Conservation (phyloP, 1,140 invertebrate species). For the Hylyphantes graminicola region DNA sequence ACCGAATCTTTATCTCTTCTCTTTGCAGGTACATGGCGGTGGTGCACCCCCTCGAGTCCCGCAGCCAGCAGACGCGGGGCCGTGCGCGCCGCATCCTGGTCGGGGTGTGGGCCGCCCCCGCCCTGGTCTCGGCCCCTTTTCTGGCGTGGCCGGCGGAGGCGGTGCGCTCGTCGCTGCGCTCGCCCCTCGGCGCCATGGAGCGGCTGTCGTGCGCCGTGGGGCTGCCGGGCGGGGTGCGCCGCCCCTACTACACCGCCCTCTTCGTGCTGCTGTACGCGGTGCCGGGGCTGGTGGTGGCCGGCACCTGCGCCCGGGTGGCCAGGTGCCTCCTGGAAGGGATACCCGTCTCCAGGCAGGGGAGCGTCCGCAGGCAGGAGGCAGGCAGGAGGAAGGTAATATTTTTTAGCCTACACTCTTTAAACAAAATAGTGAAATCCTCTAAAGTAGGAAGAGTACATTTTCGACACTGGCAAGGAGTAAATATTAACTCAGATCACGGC, state of each 20-base stretch:
- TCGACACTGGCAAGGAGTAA: no score
- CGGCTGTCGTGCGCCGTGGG: constrained; percentile 68
- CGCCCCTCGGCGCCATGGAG: constrained; percentile 66
- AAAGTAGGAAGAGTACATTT: no score
- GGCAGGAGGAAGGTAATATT: constrained; percentile 65
- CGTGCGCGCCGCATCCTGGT: constrained; percentile 68
- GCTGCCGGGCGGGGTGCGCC: constrained; percentile 66
- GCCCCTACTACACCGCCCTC: constrained; percentile 68
- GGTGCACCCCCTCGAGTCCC: constrained; percentile 69
- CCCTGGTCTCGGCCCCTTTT: constrained; percentile 67
- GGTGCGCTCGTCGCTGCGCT: constrained; percentile 65
- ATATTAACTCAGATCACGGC: no score
- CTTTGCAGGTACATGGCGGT: constrained; percentile 70
- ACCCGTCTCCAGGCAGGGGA: constrained; percentile 63
- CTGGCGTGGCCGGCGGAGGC: constrained; percentile 64
- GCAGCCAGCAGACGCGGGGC: constrained; percentile 68
- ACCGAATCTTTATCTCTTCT: neutral
- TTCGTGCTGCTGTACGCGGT: constrained; percentile 69
- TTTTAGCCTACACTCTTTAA: no score
- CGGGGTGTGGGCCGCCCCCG: constrained; percentile 68
- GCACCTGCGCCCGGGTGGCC: constrained; percentile 69
- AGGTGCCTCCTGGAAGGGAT: constrained; percentile 66
- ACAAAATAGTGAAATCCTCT: no score
- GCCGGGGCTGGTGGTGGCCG: constrained; percentile 68
- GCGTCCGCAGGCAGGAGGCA: constrained; percentile 64